Percentiles rank a stretch among this genome's conserved stretches.
These are phyloP conservation scores for Fulica atra DNA, from an alignment of 2,113 vertebrate genomes.

Conservation along the genomic window DNA sequence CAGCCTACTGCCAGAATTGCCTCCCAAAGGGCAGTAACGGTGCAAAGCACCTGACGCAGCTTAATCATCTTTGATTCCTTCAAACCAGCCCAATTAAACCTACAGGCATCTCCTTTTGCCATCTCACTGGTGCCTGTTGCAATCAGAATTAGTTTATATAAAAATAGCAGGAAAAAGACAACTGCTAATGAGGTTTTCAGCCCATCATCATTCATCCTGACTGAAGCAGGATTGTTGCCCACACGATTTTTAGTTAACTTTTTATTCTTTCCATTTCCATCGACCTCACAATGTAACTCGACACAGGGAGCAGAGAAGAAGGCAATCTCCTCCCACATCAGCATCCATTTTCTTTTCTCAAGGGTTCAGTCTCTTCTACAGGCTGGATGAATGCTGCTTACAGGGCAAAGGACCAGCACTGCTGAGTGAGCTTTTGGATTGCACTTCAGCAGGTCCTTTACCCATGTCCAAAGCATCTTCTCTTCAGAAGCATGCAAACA, in stretches of 20 bases:
- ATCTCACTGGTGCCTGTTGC: background rate
- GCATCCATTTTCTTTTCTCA: background rate
- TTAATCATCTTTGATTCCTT: background rate
- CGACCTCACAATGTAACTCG: background rate
- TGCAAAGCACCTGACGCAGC: background rate
- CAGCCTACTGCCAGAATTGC: background rate
- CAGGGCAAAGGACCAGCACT: background rate
- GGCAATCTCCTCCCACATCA: background rate
- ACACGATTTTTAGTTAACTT: background rate
- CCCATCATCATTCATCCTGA: background rate
- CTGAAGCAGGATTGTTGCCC: background rate
- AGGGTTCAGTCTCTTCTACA: background rate
- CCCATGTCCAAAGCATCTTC: background rate
- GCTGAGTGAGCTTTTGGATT: background rate
- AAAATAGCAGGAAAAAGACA: background rate
- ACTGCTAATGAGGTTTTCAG: background rate
- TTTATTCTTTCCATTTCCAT: background rate
- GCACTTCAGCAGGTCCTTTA: background rate
- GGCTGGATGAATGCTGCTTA: background rate
- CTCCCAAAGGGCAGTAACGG: background rate
- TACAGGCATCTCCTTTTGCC: background rate
- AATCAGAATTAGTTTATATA: background rate
- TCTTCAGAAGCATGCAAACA: background rate
- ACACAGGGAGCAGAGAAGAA: background rate
- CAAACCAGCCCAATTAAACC: background rate